Conservation (phyloP, 2,888 invertebrate species). For the Melinaea menophilus region DNA sequence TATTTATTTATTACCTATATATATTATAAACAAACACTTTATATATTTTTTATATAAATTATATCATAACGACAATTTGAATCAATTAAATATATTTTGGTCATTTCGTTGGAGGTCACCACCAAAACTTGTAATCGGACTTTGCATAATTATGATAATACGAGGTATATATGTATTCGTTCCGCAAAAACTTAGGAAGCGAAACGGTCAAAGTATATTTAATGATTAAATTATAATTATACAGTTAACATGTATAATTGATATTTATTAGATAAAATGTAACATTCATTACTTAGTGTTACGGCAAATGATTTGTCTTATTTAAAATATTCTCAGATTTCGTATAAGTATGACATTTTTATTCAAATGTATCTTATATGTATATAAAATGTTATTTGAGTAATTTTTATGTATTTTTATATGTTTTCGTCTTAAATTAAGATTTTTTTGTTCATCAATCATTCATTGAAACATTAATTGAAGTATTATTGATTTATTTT, state of each 20-base stretch:
- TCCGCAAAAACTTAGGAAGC: slow-evolving; percentile 26
- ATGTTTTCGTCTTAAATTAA: too few relatives aligned
- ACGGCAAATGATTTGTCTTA: too few relatives aligned
- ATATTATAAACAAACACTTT: background rate
- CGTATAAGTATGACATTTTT: too few relatives aligned
- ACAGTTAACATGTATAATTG: too few relatives aligned
- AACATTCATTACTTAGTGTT: too few relatives aligned
- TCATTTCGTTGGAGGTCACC: slow-evolving; percentile 14
- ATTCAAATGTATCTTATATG: too few relatives aligned
- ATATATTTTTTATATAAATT: background rate
- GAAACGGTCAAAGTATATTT: slow-evolving; percentile 24
- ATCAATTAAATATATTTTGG: slow-evolving; percentile 6
- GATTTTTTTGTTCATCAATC: too few relatives aligned
- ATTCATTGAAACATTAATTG: background rate
- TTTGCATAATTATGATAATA: slow-evolving; percentile 23
- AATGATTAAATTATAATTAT: slow-evolving; percentile 12
- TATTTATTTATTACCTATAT: background rate
- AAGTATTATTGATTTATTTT: background rate
- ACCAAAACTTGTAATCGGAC: slow-evolving; percentile 13
- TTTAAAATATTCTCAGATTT: too few relatives aligned
- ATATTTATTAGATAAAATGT: too few relatives aligned
- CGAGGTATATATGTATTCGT: slow-evolving; percentile 9
- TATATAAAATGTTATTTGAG: background rate
- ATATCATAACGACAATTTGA: slow-evolving; percentile 2
- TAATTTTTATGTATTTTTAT: background rate